phyloP scores from a whole-genome alignment of 2,113 vertebrate genomes.

The Hemicordylus capensis region DNA sequence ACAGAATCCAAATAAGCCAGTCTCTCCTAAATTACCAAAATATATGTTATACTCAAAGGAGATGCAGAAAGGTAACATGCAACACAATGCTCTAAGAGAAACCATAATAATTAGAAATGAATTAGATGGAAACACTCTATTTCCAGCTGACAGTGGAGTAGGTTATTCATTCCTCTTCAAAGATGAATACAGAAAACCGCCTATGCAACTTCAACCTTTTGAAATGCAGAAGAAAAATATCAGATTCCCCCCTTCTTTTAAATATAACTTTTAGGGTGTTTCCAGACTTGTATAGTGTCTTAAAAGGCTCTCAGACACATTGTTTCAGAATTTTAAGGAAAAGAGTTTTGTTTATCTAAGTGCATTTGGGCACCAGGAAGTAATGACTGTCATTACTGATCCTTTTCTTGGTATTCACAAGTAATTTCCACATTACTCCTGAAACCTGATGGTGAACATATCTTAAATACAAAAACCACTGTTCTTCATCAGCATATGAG shows the following conservation, averaged over 20 bases:
- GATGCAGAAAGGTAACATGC: conserved; percentile 55
- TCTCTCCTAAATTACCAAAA: conserved; percentile 56
- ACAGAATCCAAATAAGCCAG: conserved; percentile 33
- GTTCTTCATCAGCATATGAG: not conserved
- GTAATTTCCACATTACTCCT: conserved; percentile 26
- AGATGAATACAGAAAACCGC: not conserved
- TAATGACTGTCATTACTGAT: conserved; percentile 6
- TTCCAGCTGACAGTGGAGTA: conserved; percentile 28
- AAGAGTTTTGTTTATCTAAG: conserved; percentile 24
- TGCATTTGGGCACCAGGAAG: conserved; percentile 19
- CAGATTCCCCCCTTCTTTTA: not conserved
- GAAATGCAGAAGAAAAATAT: not conserved
- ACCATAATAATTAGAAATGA: conserved; percentile 64
- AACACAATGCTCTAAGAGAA: conserved; percentile 41
- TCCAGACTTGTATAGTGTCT: not conserved
- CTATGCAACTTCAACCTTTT: not conserved
- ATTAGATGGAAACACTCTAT: conserved; percentile 42
- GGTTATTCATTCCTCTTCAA: conserved; percentile 9
- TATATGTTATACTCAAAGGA: conserved; percentile 36
- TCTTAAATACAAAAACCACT: conserved; percentile 19
- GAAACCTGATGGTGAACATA: conserved; percentile 17
- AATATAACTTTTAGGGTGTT: not conserved
- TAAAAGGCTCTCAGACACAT: not conserved
- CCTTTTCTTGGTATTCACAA: conserved; percentile 15
- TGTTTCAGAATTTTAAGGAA: conserved; percentile 38